These are phyloP conservation scores for Cotesia typhae DNA, from an alignment of 1,140 invertebrate genomes.

Conservation along the genomic window DNA sequence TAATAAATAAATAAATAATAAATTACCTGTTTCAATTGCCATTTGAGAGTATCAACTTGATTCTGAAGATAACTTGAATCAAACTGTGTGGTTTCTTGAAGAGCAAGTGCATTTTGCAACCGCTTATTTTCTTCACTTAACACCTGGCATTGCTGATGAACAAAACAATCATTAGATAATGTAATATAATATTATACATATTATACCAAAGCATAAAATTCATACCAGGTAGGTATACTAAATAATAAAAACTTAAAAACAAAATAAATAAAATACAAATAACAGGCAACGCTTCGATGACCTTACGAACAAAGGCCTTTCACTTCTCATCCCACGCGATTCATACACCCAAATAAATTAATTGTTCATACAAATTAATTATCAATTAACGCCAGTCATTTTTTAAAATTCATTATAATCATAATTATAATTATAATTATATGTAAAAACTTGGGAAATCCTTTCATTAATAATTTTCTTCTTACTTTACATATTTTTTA, in stretches of 20 bases:
- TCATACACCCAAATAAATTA: conserved; percentile 42
- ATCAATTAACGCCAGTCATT: too few species aligned
- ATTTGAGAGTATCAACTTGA: conserved; percentile 79
- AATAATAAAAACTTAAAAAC: background rate
- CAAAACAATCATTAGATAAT: conserved; percentile 31
- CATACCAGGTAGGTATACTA: background rate
- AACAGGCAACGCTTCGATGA: conserved; percentile 34
- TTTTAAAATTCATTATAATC: too few species aligned
- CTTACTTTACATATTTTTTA: too few species aligned
- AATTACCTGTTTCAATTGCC: conserved; percentile 81
- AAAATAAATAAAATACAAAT: conserved; percentile 14
- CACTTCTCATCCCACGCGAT: conserved; percentile 48
- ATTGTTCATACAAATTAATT: conserved; percentile 31
- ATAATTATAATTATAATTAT: too few species aligned
- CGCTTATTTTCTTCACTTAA: conserved; percentile 66
- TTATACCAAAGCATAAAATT: background rate
- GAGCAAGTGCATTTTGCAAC: conserved; percentile 57
- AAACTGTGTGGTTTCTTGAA: conserved; percentile 53
- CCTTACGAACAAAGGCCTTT: conserved; percentile 53
- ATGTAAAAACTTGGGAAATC: too few species aligned
- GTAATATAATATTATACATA: conserved; percentile 1
- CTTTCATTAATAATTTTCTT: too few species aligned
- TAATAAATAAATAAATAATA: conserved; percentile 10
- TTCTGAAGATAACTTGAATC: conserved; percentile 77
- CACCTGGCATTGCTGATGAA: conserved; percentile 65